These are phyloP conservation scores for Clivina fossor DNA, from an alignment of 2,888 invertebrate genomes.

Conservation along the genomic window DNA sequence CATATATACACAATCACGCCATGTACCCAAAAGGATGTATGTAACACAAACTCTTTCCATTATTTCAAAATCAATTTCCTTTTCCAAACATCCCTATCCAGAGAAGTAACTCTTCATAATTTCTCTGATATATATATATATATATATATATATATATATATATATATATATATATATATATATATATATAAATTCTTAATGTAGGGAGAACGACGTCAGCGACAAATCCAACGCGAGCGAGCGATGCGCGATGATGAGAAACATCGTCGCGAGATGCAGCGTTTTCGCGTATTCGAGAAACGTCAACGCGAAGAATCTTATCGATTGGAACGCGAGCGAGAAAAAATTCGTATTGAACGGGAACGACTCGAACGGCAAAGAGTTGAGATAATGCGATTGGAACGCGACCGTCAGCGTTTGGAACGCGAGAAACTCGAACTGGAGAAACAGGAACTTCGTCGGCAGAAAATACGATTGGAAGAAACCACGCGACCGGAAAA, in stretches of 20 bases:
- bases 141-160: too few species aligned
- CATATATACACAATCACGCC: too few species aligned
- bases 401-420: conserved; percentile 78
- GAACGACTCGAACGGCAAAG: conserved; percentile 87
- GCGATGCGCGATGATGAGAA: conserved; percentile 79
- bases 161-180: too few species aligned
- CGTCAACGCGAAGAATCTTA: conserved; percentile 83
- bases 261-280: conserved; percentile 74
- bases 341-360: conserved; percentile 78
- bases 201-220: conserved; percentile 70
- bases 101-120: too few species aligned
- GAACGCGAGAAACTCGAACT: conserved; percentile 59
- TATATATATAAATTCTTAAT: too few species aligned
- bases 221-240: conserved; percentile 73
- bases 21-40: too few species aligned
- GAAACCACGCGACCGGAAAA: conserved; percentile 61
- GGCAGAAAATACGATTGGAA: conserved; percentile 70
- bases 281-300: conserved; percentile 78
- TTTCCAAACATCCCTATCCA: too few species aligned
- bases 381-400: conserved; percentile 78
- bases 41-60: too few species aligned
- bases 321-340: conserved; percentile 77
- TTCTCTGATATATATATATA: too few species aligned
- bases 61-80: too few species aligned
- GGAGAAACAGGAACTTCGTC: conserved; percentile 81